Evolutionary conservation across 2,797 vertebrate species (phyloP).

Genomic region (Neopelma chrysocephalum): DNA sequence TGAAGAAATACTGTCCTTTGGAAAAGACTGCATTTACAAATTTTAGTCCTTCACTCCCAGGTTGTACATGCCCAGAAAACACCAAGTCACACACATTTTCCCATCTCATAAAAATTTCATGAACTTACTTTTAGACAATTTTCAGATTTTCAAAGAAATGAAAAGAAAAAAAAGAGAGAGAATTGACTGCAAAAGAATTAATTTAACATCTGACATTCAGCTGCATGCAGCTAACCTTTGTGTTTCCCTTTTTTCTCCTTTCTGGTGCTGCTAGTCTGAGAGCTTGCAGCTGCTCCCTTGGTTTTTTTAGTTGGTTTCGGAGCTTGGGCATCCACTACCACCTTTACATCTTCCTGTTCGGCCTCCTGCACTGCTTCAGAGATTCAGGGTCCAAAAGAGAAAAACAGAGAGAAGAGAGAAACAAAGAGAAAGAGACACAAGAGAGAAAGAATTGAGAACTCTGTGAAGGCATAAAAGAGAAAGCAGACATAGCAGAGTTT

Average conservation of each 20-base stretch:
- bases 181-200: not conserved
- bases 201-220: constrained; percentile 19
- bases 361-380: constrained; percentile 90
- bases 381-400: constrained; percentile 45
- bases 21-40: not conserved
- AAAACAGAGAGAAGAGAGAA: constrained; percentile 1
- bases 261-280: constrained; percentile 88
- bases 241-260: constrained; percentile 95
- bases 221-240: constrained; percentile 89
- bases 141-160: not conserved
- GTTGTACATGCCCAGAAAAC: not conserved
- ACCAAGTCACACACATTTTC: not conserved
- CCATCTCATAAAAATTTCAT: not conserved
- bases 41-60: not conserved
- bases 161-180: not conserved
- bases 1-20: not conserved
- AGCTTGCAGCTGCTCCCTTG: constrained; percentile 86
- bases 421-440: constrained; percentile 4
- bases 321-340: constrained; percentile 81
- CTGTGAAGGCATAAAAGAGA: constrained; percentile 18
- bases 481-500: constrained; percentile 17
- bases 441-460: constrained; percentile 24
- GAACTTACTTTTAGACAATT: not conserved
- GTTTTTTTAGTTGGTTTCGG: constrained; percentile 91
- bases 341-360: constrained; percentile 89